These are phyloP conservation scores for Melanotaenia trifasciata DNA, from an alignment of 2,797 vertebrate species.

Conservation along the genomic window DNA sequence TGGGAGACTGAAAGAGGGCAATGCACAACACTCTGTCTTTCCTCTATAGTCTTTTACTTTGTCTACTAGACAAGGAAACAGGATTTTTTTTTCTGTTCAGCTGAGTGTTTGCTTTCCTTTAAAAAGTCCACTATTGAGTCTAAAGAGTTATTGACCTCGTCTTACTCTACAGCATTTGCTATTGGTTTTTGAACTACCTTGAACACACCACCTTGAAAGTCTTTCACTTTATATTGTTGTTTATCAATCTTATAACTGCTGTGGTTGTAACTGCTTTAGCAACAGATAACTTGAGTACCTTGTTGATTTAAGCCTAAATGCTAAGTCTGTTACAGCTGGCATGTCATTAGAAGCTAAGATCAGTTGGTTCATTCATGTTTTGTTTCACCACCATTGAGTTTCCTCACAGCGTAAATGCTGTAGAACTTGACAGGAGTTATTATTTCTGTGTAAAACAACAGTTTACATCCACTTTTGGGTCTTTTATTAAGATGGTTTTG, in stretches of 20 bases:
- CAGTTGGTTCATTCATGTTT: background rate
- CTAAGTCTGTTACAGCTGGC: background rate
- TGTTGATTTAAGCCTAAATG: background rate
- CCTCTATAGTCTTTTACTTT: conserved; percentile 49
- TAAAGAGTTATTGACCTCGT: conserved; percentile 40
- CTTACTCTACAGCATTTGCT: background rate
- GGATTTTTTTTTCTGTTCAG: conserved; percentile 51
- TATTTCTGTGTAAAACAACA: background rate
- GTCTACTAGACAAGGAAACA: conserved; percentile 60
- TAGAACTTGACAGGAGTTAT: background rate
- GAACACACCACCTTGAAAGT: background rate
- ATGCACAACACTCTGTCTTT: conserved; percentile 61
- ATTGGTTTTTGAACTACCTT: background rate
- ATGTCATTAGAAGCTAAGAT: background rate
- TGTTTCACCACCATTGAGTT: background rate
- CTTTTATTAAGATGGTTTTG: conserved; percentile 12
- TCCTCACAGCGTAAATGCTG: background rate
- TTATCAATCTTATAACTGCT: conserved; percentile 3
- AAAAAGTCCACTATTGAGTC: conserved; percentile 35
- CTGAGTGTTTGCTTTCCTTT: conserved; percentile 43
- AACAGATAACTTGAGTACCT: background rate
- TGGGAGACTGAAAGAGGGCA: conserved; percentile 78
- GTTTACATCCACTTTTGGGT: background rate
- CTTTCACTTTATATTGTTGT: background rate
- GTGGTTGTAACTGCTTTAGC: background rate